phyloP scores from a whole-genome alignment of 2,888 invertebrate species.

The Monochamus alternatus region DNA sequence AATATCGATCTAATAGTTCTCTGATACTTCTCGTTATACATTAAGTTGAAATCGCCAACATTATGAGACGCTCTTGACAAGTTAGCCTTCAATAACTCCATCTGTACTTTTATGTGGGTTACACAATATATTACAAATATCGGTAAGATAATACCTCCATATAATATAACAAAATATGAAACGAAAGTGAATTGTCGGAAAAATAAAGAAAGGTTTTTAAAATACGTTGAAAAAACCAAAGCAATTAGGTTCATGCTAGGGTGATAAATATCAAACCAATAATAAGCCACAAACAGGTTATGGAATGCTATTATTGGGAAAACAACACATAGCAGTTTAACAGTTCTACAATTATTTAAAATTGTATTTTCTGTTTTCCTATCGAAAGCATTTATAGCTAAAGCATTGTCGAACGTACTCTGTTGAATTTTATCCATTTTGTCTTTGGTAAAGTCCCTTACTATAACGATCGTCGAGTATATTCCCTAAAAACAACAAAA shows the following conservation, averaged over 20 bases:
- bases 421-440: neutral
- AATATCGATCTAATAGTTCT: neutral
- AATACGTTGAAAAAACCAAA: conserved; percentile 9
- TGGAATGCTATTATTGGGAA: neutral
- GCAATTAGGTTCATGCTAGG: neutral
- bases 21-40: conserved; percentile 4
- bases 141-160: neutral
- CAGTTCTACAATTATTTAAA: conserved; percentile 1
- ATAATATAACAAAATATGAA: neutral
- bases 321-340: neutral
- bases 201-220: neutral
- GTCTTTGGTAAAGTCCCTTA: neutral
- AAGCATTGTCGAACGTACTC: neutral
- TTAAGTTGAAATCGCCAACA: conserved; percentile 1
- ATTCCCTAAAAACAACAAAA: neutral
- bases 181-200: neutral
- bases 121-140: neutral
- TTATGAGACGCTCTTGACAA: neutral
- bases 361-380: conserved; percentile 1
- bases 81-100: conserved; percentile 5
- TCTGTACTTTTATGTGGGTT: conserved; percentile 1
- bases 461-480: neutral
- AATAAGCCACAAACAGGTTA: no score
- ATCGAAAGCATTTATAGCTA: neutral
- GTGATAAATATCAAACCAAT: neutral